phyloP scores from a whole-genome alignment of 2,797 vertebrate genomes.

The Rallus crepitans region DNA sequence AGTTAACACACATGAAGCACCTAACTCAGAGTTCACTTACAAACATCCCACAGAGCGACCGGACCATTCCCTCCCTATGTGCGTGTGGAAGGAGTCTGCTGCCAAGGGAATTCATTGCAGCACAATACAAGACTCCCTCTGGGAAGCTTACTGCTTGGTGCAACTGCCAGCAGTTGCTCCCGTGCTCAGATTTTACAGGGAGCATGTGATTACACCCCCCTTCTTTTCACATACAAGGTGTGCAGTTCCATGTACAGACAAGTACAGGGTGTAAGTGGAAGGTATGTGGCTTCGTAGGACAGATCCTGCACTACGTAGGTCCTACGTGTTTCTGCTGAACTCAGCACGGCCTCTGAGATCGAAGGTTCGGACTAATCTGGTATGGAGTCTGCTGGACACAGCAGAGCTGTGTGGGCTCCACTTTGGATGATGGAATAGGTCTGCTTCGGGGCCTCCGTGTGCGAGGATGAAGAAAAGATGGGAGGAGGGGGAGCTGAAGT shows the following conservation, averaged over 20 bases:
- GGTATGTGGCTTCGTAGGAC: background rate
- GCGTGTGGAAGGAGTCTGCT: background rate
- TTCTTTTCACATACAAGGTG: background rate
- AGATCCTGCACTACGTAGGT: background rate
- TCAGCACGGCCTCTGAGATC: background rate
- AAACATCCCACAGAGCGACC: background rate
- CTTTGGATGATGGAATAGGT: slow-evolving; percentile 79
- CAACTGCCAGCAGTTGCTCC: background rate
- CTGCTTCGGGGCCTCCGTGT: slow-evolving; percentile 76
- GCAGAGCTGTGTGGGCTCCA: slow-evolving; percentile 72
- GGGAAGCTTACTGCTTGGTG: background rate
- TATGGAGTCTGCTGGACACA: slow-evolving; percentile 82
- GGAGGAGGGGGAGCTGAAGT: slow-evolving; percentile 51
- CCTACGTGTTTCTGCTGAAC: background rate
- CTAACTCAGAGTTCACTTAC: background rate
- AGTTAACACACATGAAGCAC: background rate
- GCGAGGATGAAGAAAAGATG: slow-evolving; percentile 73
- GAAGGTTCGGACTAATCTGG: slow-evolving; percentile 57
- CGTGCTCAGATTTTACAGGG: background rate
- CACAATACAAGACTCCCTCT: background rate
- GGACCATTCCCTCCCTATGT: background rate
- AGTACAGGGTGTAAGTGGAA: background rate
- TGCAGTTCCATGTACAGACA: background rate
- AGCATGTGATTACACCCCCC: background rate
- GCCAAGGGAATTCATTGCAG: background rate